phyloP scores from a whole-genome alignment of 2,113 vertebrate genomes.

The Herpailurus yagouaroundi region DNA sequence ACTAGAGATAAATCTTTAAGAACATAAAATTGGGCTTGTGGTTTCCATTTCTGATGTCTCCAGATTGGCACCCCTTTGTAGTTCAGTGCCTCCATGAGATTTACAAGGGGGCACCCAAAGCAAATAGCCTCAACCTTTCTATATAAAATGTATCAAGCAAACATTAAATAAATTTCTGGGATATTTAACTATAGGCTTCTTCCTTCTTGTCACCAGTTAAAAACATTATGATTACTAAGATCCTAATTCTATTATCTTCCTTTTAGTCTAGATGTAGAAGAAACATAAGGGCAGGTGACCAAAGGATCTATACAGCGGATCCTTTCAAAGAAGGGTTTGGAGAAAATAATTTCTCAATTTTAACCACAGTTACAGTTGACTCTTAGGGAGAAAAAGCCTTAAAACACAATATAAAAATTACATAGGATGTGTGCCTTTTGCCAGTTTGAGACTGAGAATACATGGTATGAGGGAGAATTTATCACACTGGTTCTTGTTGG shows the following conservation, averaged over 20 bases:
- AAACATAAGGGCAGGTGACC: slow-evolving; percentile 1
- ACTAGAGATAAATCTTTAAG: slow-evolving; percentile 70
- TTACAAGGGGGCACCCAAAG: slow-evolving; percentile 71
- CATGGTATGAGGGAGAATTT: neutral
- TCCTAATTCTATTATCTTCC: slow-evolving; percentile 37
- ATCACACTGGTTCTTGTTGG: neutral
- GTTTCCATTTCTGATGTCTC: slow-evolving; percentile 75
- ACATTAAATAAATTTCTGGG: slow-evolving; percentile 87
- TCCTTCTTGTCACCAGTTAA: slow-evolving; percentile 77
- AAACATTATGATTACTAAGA: slow-evolving; percentile 43
- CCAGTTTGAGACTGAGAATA: neutral
- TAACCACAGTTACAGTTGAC: neutral
- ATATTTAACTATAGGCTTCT: slow-evolving; percentile 79
- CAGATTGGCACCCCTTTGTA: slow-evolving; percentile 63
- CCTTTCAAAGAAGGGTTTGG: slow-evolving; percentile 22
- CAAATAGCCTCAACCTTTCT: slow-evolving; percentile 72
- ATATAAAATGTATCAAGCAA: slow-evolving; percentile 82
- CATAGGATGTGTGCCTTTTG: slow-evolving; percentile 60
- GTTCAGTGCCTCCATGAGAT: slow-evolving; percentile 74
- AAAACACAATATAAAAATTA: slow-evolving; percentile 58
- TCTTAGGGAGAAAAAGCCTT: neutral
- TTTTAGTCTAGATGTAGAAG: slow-evolving; percentile 10
- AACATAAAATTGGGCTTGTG: slow-evolving; percentile 58
- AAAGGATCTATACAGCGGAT: neutral
- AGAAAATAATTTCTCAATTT: slow-evolving; percentile 13